phyloP scores from a whole-genome alignment of 37 sponge, comb jelly and placozoan species.

The Halichondria panicea region DNA sequence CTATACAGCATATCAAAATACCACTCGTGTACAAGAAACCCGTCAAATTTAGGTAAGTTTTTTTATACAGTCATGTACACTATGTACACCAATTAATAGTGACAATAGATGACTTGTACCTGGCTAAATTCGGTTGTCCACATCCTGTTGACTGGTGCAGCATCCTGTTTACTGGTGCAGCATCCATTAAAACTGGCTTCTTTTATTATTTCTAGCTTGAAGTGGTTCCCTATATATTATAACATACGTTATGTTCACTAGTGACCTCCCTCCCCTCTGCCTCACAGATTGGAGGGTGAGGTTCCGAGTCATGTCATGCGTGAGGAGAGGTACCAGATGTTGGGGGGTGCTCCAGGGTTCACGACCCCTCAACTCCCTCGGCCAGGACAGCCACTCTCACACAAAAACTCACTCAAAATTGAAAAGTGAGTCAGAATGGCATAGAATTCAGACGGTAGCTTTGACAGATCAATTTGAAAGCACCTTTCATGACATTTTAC shows the following conservation, averaged over 20 bases:
- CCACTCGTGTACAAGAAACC: constrained; percentile 22
- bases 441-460: background rate
- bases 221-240: no score
- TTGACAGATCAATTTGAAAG: background rate
- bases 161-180: no score
- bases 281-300: constrained; percentile 49
- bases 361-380: constrained; percentile 35
- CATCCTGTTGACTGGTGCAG: no score
- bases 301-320: constrained; percentile 17
- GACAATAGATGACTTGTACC: no score
- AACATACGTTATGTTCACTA: no score
- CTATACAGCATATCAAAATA: constrained; percentile 28
- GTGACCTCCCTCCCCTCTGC: background rate
- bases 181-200: no score
- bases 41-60: constrained; percentile 35
- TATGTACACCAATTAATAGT: no score
- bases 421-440: constrained; percentile 67
- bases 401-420: constrained; percentile 49
- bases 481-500: background rate
- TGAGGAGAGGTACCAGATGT: background rate
- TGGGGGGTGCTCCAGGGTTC: constrained; percentile 38
- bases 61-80: no score
- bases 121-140: no score
- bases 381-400: constrained; percentile 29
- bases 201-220: no score